phyloP scores from a whole-genome alignment of 53 echinoderm and acorn worm species.

The Holothuria scabra region DNA sequence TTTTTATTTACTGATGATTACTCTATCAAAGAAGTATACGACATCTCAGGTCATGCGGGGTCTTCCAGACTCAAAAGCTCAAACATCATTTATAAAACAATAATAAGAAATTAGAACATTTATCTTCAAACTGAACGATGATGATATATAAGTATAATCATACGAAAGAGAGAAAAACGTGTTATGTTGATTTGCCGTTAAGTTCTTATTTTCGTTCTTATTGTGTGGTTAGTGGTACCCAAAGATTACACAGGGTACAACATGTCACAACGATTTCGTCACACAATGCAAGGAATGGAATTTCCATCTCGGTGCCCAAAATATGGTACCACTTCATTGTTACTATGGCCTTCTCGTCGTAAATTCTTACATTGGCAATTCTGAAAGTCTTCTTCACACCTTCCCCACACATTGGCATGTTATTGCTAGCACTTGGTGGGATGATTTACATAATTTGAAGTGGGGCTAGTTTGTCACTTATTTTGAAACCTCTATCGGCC shows the following conservation, averaged over 20 bases:
- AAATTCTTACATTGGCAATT: not conserved
- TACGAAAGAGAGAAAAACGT: no score
- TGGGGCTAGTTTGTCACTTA: not conserved
- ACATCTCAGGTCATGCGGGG: no score
- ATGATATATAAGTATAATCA: no score
- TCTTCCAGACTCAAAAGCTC: no score
- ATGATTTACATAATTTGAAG: not conserved
- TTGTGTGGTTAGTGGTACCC: not conserved
- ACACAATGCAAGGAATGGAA: no score
- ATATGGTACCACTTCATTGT: not conserved
- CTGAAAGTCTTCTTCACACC: not conserved
- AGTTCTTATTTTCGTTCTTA: not conserved
- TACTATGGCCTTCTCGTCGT: not conserved
- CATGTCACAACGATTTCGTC: no score
- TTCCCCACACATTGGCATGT: not conserved
- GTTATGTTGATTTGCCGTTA: not conserved
- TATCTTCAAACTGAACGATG: no score
- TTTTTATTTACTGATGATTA: no score
- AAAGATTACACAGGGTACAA: not conserved
- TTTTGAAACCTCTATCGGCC: not conserved
- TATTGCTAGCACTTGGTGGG: constrained; percentile 1
- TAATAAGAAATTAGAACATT: no score
- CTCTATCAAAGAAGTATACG: no score
- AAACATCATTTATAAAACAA: no score
- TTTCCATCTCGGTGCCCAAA: no score